Percentiles rank a stretch among this genome's conserved stretches.
Conservation (phyloP, 2,888 invertebrate species). For the Drosophila kanekoi region DNA sequence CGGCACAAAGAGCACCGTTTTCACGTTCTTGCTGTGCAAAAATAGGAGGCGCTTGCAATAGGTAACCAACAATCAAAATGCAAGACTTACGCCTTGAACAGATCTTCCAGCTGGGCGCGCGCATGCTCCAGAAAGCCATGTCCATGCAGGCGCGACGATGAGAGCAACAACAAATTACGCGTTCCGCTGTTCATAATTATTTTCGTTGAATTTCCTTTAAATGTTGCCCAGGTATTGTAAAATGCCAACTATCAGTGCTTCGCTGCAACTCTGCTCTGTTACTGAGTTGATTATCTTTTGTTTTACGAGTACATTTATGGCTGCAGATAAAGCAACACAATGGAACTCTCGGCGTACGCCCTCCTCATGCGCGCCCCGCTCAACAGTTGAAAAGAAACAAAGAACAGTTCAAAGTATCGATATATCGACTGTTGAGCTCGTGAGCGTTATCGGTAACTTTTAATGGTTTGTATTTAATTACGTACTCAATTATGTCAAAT, state of each 20-base stretch:
- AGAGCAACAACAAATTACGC: slow-evolving; percentile 87
- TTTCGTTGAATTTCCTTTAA: not conserved
- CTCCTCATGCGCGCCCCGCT: not conserved
- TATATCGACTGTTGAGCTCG: not conserved
- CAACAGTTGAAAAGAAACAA: slow-evolving; percentile 1
- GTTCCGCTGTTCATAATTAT: slow-evolving; percentile 26
- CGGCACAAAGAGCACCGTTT: slow-evolving; percentile 90
- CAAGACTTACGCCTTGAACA: slow-evolving; percentile 87
- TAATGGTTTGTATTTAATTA: not conserved
- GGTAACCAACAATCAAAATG: not conserved
- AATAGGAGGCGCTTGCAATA: slow-evolving; percentile 39
- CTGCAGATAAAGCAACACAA: not conserved
- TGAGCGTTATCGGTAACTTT: not conserved
- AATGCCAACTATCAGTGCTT: not conserved
- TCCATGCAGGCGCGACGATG: slow-evolving; percentile 90
- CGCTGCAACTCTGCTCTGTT: not conserved
- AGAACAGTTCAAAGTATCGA: not conserved
- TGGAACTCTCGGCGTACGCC: not conserved
- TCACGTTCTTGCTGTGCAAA: slow-evolving; percentile 87
- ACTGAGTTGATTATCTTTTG: not conserved
- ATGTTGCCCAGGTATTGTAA: too few species aligned
- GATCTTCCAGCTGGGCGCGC: slow-evolving; percentile 87
- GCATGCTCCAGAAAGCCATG: slow-evolving; percentile 89
- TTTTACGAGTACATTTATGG: not conserved
- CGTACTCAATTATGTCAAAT: not conserved